Evolutionary conservation across 2,797 vertebrate genomes (phyloP).

Genomic region (Pterois miles): DNA sequence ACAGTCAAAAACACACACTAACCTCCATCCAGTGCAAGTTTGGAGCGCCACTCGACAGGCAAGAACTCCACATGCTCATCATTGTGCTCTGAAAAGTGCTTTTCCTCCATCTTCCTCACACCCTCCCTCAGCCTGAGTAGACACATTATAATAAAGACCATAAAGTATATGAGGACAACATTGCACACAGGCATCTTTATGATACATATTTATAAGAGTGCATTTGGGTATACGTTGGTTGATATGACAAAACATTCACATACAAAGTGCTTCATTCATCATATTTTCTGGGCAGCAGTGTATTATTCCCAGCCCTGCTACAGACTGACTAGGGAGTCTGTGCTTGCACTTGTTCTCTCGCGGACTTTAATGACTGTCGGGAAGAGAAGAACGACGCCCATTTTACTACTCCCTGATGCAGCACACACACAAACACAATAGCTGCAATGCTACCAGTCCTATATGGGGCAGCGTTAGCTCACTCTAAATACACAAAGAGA

Average conservation of each 20-base stretch:
- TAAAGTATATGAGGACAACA: background rate
- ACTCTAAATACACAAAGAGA: constrained; percentile 45
- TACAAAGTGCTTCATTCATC: background rate
- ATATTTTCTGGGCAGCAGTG: background rate
- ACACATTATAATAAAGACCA: constrained; percentile 14
- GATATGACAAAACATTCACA: background rate
- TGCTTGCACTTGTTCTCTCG: constrained; percentile 1
- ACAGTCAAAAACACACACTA: constrained; percentile 32
- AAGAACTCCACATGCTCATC: constrained; percentile 96
- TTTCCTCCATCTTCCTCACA: constrained; percentile 97
- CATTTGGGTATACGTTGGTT: background rate
- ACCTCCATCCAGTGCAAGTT: constrained; percentile 97
- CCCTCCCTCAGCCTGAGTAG: constrained; percentile 92
- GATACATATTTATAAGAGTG: background rate
- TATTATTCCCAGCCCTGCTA: background rate
- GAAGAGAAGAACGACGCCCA: constrained; percentile 16
- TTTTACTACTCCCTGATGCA: constrained; percentile 49
- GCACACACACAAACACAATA: constrained; percentile 31
- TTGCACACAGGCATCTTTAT: background rate
- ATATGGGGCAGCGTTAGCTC: constrained; percentile 37
- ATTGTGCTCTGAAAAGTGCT: constrained; percentile 91
- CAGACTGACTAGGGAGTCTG: constrained; percentile 2
- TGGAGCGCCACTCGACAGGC: constrained; percentile 98
- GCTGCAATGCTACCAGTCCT: constrained; percentile 9
- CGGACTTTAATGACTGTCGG: constrained; percentile 28